Evolutionary conservation across 2,113 vertebrate species (phyloP).

Genomic region (Forbesichthys agassizii): DNA sequence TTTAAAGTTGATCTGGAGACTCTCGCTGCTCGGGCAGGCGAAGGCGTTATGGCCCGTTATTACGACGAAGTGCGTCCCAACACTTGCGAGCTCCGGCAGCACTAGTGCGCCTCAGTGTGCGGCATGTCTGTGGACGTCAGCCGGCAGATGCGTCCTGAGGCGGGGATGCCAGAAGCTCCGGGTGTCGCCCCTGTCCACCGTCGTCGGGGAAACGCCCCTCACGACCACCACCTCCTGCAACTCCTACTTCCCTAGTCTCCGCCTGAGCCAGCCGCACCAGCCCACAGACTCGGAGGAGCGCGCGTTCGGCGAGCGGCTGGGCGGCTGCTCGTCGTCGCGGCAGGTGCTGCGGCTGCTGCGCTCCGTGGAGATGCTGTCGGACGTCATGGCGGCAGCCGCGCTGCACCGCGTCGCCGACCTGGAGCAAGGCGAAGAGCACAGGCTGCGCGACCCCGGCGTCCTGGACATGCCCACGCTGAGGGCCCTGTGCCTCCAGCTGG

Average conservation of each 20-base stretch:
- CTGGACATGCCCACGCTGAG: constrained; percentile 75
- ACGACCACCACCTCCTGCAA: constrained; percentile 61
- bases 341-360: constrained; percentile 79
- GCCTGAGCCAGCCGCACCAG: constrained; percentile 47
- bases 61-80: not conserved
- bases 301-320: constrained; percentile 63
- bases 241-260: constrained; percentile 38
- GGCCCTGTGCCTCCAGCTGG: constrained; percentile 81
- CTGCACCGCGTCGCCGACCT: constrained; percentile 85
- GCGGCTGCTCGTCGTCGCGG: constrained; percentile 62
- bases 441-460: constrained; percentile 65
- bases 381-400: constrained; percentile 75
- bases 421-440: constrained; percentile 53
- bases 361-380: constrained; percentile 71
- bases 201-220: constrained; percentile 56
- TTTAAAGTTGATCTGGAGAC: constrained; percentile 54
- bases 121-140: constrained; percentile 30
- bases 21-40: constrained; percentile 32
- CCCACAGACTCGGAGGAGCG: constrained; percentile 64
- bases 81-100: constrained; percentile 7
- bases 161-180: constrained; percentile 36
- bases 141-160: constrained; percentile 16
- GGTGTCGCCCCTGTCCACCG: constrained; percentile 56
- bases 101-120: constrained; percentile 8
- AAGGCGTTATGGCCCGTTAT: constrained; percentile 19